phyloP scores from a whole-genome alignment of 2,113 vertebrate species.

The Urocolius indicus region DNA sequence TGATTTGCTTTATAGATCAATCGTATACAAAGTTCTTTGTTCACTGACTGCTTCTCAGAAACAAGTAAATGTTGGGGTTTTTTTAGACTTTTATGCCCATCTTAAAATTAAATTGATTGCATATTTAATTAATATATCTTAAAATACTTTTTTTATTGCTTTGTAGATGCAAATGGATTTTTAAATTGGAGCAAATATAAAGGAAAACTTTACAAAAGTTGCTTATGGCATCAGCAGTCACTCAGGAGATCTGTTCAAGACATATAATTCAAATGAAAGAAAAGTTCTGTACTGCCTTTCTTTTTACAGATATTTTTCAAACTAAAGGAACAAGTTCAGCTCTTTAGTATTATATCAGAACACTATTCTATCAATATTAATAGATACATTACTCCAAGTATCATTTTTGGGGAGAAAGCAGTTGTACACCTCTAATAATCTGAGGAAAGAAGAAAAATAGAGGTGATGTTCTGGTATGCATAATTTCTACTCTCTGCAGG shows the following conservation, averaged over 20 bases:
- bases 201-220: background rate
- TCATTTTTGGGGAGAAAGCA: background rate
- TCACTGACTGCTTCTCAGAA: background rate
- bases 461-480: background rate
- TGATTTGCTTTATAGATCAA: slow-evolving; percentile 61
- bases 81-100: background rate
- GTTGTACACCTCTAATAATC: background rate
- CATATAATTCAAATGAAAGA: background rate
- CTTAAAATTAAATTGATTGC: background rate
- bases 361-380: background rate
- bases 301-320: background rate
- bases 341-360: background rate
- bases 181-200: background rate
- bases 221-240: background rate
- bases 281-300: background rate
- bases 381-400: background rate
- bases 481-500: background rate
- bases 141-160: background rate
- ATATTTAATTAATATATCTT: background rate
- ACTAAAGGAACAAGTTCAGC: rapidly evolving
- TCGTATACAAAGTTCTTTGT: slow-evolving; percentile 28
- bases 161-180: background rate
- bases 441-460: background rate
- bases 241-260: background rate
- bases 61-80: background rate